Evolutionary conservation across 2,888 invertebrate genomes (phyloP), one percentile per base, ranked within the genome.

Genomic region (Cylloceria caligata): DNA sequence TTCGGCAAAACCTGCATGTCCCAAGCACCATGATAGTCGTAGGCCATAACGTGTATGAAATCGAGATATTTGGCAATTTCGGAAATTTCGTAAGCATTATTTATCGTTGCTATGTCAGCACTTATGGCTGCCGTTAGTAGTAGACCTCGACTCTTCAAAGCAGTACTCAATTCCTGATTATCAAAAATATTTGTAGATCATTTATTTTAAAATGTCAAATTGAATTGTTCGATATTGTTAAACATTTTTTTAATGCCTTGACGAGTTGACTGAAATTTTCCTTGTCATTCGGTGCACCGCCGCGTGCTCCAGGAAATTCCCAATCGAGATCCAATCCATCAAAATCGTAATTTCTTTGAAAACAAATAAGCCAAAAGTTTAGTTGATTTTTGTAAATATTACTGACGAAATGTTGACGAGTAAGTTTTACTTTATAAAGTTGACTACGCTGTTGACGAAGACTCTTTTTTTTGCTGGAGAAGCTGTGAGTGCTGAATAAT

Each of bases 11-110:
- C 95, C 77, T 93, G 94, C 0, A 94, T 94, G 87, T 97, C 96
- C 97, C 97, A 97, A 5, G 96, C 94, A 0, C 97, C 97, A 86
- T 97, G 97, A 91, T 97, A 98, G 92, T 98, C 98, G 91, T 98
- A 98, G 82, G 96, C 96, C 97, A 97, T 98, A 90, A 97, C 95
- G 87, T 97, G 97, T 45, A 97, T 94, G 75, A 94, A 95, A 90
- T 96, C 96, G 16, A 91, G 84, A 77, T 91, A 86, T 65, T 91
- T 88, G 0, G 90, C 88, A 13, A 98, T 93, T 84, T 95, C 94
- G 5, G 95, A 93, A 13, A 98, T 94, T 90, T 97, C 96, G 88
- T 98, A 98, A 0, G 96, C 96, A 0, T 94, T 93, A 82, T 97
- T 96, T 88, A 97, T 96, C 0, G 96, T 96, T 34, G 94, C 94